Base-by-base conservation (phyloP, 2,888 invertebrate genomes). In the Hydropsyche betteni region DNA sequence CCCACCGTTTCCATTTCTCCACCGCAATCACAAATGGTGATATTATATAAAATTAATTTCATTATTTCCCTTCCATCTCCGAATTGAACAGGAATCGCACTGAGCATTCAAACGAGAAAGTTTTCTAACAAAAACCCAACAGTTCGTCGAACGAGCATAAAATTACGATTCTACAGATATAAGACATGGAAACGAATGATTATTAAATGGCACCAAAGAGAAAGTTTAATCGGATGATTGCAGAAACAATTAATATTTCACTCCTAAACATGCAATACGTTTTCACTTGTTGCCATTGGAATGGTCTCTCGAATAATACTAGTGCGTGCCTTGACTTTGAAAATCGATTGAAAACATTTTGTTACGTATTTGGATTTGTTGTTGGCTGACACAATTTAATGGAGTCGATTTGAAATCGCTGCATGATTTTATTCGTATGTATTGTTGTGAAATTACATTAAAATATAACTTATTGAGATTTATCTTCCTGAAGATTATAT, bases 151-250 rank as follows among this genome's bases (percentile, higher is more conserved):
- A 58, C 14, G 8, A 58, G 58, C 16, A 16, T 58, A 16, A 58
- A 58, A 58, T 58, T 16, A 8, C 58, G 24, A 58, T 58, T 58
- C 58, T 14, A 58, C 16, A 58, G 24, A 24, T 58, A 58, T 53
- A 14, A 53, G 53, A 16, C 58, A 16, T 58, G 58, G 58, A 58
- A 58, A 58, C 24, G 58, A 58, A 24, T 53, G 14, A 14, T 58
- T 58, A 58, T 8, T 58, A 24, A 16, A 58, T 58, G 16, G 16
- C 14, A 24, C 58, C 24, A 24, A 58, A 58, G 58, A 24, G 58
- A 58, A 58, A 58, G 58, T 58, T 58, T 24, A 58, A 24, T 58
- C 24, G 58, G 58, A 58, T 58, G 58, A 58, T 58, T 58, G 58
- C 58, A 58, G 58, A 58, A 16, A 58, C 16, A 58, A 58, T 58